Evolutionary conservation across 2,113 vertebrate genomes (phyloP).

Genomic region (Bolborhynchus lineola): DNA sequence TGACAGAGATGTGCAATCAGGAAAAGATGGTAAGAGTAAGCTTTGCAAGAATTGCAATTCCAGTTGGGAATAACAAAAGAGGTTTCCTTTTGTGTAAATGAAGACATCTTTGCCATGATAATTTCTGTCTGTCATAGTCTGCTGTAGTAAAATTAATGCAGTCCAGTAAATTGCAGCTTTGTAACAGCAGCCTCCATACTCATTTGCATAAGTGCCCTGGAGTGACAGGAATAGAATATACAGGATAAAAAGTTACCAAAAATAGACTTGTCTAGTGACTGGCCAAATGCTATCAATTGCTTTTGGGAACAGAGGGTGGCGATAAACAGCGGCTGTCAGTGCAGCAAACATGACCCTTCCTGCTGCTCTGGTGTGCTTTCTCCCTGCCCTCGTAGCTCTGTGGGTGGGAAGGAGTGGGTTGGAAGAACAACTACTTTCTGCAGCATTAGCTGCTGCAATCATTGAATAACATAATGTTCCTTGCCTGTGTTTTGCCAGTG

Average conservation of each 20-base stretch:
- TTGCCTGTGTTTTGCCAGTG: background rate
- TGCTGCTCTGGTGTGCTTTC: background rate
- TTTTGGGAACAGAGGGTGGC: background rate
- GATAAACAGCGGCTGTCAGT: background rate
- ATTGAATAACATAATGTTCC: background rate
- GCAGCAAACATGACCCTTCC: background rate
- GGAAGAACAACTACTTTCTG: background rate
- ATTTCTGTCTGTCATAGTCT: conserved; percentile 42
- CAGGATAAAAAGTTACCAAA: background rate
- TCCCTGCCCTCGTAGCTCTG: background rate
- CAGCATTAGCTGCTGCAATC: background rate
- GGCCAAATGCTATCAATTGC: background rate
- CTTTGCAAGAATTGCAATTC: background rate
- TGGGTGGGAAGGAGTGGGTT: background rate
- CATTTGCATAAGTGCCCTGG: background rate
- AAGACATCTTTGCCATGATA: background rate
- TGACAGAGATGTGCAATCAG: conserved; percentile 18
- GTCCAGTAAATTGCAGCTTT: conserved; percentile 9
- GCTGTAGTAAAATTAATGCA: conserved; percentile 27
- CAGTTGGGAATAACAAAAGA: background rate
- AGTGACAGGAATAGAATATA: background rate
- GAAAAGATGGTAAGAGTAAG: conserved; percentile 24
- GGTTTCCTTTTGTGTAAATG: conserved; percentile 12
- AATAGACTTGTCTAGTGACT: background rate
- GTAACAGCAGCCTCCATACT: background rate